phyloP scores from a whole-genome alignment of 2,113 vertebrate genomes.

The Bos javanicus region DNA sequence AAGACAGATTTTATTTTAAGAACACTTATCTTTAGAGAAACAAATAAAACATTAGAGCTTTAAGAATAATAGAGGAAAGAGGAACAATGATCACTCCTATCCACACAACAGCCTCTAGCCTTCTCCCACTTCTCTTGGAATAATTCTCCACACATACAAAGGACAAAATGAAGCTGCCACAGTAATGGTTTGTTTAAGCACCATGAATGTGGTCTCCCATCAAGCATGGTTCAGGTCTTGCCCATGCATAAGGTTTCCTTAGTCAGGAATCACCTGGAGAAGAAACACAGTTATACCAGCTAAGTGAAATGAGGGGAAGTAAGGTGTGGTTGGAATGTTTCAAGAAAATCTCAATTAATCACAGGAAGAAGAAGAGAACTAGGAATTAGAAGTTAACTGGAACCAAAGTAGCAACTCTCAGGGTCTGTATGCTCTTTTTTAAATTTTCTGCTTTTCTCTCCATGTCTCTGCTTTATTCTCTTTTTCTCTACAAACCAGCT shows the following conservation, averaged over 20 bases:
- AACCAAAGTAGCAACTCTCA: neutral
- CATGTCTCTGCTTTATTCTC: neutral
- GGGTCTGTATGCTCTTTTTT: neutral
- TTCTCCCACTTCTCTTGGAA: neutral
- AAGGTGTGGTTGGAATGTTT: neutral
- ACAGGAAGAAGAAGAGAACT: neutral
- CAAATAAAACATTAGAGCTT: conserved; percentile 15
- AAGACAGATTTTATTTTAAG: neutral
- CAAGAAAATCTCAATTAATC: neutral
- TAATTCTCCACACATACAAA: neutral
- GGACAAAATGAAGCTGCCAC: neutral
- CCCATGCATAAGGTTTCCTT: neutral
- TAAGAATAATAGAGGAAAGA: neutral
- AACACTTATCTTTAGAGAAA: neutral
- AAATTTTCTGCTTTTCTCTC: neutral
- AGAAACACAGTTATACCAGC: neutral
- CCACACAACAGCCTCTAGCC: neutral
- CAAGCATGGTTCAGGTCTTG: neutral
- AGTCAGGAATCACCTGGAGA: neutral
- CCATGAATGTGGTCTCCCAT: neutral
- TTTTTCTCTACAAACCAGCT: neutral
- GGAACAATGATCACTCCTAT: too few species aligned
- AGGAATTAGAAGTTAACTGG: neutral
- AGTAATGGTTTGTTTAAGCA: neutral
- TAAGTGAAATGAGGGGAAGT: neutral